Conservation (phyloP, 2,113 vertebrate species). For the Dascyllus trimaculatus region DNA sequence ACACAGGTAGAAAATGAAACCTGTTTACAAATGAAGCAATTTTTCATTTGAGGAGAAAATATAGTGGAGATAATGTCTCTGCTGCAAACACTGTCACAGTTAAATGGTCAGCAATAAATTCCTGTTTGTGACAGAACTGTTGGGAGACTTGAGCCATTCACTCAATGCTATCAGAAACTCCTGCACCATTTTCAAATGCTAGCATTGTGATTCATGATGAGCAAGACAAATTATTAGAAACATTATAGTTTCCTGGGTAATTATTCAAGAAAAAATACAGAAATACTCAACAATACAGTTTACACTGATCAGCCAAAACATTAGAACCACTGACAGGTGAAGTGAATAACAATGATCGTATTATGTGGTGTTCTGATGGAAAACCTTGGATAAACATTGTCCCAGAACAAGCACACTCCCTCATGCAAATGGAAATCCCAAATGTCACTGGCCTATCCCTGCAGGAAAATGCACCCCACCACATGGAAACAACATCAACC, state of each 20-base stretch:
- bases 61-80: neutral
- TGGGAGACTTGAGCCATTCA: neutral
- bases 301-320: neutral
- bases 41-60: neutral
- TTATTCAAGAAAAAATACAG: neutral
- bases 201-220: slow-evolving; percentile 1
- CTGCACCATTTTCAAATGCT: too few relatives aligned
- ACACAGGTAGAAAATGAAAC: neutral
- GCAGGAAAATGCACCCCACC: too few relatives aligned
- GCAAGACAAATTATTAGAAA: neutral
- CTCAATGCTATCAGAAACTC: too few relatives aligned
- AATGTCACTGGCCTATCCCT: too few relatives aligned
- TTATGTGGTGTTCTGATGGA: too few relatives aligned
- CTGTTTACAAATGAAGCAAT: neutral
- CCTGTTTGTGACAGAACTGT: neutral
- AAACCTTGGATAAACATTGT: too few relatives aligned
- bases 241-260: neutral
- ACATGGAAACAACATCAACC: too few relatives aligned
- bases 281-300: neutral
- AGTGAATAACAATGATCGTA: too few relatives aligned
- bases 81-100: neutral
- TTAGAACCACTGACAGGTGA: too few relatives aligned
- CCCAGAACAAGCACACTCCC: too few relatives aligned
- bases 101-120: neutral
- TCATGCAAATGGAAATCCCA: too few relatives aligned